Evolutionary conservation across 2,113 vertebrate species (phyloP).

Genomic region (Zosterops borbonicus): DNA sequence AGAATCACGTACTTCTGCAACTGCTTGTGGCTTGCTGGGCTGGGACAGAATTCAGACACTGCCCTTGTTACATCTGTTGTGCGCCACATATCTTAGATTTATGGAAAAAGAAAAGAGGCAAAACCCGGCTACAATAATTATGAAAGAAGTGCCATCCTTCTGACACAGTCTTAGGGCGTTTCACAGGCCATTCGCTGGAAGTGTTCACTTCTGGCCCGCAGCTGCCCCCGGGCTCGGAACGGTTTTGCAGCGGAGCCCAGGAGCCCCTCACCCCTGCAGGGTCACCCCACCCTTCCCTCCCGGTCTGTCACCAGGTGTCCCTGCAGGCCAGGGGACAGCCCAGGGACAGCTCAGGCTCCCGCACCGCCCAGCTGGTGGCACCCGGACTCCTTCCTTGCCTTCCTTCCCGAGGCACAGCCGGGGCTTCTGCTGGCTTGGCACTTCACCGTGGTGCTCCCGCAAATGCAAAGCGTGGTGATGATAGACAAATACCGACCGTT

Average conservation of each 20-base stretch:
- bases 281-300: background rate
- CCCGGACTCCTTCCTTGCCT: background rate
- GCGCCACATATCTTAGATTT: background rate
- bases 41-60: background rate
- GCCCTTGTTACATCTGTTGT: background rate
- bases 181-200: fast-evolving
- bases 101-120: fast-evolving
- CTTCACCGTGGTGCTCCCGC: background rate
- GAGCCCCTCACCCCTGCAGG: background rate
- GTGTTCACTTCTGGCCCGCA: fast-evolving
- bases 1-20: background rate
- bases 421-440: fast-evolving
- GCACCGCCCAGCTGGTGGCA: background rate
- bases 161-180: fast-evolving
- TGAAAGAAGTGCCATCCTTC: fast-evolving
- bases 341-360: background rate
- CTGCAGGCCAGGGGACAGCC: background rate
- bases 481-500: fast-evolving
- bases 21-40: background rate
- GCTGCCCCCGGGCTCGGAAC: background rate
- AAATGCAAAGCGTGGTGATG: fast-evolving
- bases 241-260: background rate
- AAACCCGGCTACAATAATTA: background rate
- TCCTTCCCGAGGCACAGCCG: background rate
- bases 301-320: background rate